Conservation (phyloP, 2,113 vertebrate species). For the Serranochromis macrocephalus region DNA sequence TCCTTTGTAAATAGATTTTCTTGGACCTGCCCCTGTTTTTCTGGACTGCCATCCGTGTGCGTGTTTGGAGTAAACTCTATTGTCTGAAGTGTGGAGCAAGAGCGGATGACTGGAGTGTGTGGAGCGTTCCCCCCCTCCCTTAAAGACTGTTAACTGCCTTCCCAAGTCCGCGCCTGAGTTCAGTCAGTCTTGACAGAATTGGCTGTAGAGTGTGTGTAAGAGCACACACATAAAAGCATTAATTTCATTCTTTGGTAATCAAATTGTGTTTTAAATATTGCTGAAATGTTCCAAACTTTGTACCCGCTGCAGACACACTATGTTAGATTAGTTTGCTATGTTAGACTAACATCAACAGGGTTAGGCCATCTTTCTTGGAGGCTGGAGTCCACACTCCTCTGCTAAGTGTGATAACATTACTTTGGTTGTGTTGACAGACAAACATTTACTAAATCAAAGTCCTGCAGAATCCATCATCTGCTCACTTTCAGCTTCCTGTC, state of each 20-base stretch:
- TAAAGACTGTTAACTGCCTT: neutral
- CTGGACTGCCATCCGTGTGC: rapidly evolving
- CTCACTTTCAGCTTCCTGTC: neutral
- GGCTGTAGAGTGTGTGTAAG: neutral
- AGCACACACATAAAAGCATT: neutral
- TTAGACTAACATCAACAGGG: neutral
- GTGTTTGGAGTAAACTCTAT: rapidly evolving
- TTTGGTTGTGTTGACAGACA: neutral
- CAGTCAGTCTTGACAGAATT: neutral
- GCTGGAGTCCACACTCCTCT: neutral
- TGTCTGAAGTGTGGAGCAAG: neutral
- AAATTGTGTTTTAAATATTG: neutral
- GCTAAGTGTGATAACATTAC: neutral
- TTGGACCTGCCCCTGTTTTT: neutral
- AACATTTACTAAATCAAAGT: neutral
- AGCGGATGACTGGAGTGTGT: neutral
- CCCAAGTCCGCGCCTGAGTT: neutral
- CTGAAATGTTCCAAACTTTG: neutral
- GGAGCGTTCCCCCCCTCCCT: neutral
- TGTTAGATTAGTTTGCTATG: neutral
- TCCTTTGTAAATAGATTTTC: neutral
- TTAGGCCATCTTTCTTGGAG: neutral
- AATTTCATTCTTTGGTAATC: neutral
- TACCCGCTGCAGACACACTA: neutral
- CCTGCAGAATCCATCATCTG: neutral